Base-by-base conservation (phyloP, 2,113 vertebrate genomes). In the Bagarius yarrelli region DNA sequence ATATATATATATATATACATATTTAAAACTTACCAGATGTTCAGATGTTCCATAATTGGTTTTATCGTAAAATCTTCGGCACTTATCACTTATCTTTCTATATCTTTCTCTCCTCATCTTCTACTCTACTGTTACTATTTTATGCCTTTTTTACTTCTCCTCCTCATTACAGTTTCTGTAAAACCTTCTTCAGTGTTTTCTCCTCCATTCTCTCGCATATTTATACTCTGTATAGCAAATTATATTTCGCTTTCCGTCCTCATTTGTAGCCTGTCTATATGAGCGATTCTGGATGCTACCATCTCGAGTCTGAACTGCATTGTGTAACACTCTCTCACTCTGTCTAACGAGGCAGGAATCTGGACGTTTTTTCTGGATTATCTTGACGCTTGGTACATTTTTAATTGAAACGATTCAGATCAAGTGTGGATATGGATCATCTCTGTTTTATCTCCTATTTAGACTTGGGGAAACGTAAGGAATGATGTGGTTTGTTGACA, bases 301-400 rank as follows among this genome's bases (percentile, higher is more conserved):
- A 74, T 76, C 84, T 86, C 57, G 40, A 40, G 21, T 5, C n/a
- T 15, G 86, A 85, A 81, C 88, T 63, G 75, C 91, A 89, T 86
- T 88, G 87, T 89, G 90, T 86, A 90, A 90, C 88, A 83, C 87
- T 90, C 88, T 90, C 91, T 90, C 90, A 92, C 88, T 87, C 90
- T 88, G 86, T 87, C 90, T 92, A 92, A 92, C 90, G 90, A 92
- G 91, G 88, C 89, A 74, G 85, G 89, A 90, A 88, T 60, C 59
- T 40, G 79, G 44, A 56, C 27, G 30, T 81, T 63, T 64, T n/a
- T 76, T 86, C 87, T 91, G 88, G 87, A 92, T 93, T 90, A 91
- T 91, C 90, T 91, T 87, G 84, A 91, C 89, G 87, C 90, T 89
- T 87, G 86, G 90, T 92, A 86, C 89, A 92, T 92, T 91, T 92